Conservation (phyloP, 2,888 invertebrate species). For the Bibio marci region DNA sequence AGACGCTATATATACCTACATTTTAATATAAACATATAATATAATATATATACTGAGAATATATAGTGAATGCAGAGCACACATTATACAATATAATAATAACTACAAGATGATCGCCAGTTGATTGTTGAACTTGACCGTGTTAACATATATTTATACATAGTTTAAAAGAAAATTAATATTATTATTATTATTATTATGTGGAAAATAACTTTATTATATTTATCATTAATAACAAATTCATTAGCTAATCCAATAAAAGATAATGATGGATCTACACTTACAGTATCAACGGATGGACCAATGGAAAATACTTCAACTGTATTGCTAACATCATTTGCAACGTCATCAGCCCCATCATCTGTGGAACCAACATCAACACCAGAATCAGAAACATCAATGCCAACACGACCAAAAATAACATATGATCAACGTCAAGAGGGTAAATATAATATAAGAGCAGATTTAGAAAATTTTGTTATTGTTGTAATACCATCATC, state of each 20-base stretch:
- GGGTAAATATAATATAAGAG: constrained; percentile 54
- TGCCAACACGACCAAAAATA: constrained; percentile 16
- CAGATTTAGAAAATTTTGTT: constrained; percentile 57
- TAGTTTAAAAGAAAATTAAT: neutral
- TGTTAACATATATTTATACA: constrained; percentile 4
- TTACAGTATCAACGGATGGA: neutral
- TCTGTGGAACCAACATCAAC: constrained; percentile 7
- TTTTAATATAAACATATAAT: no score
- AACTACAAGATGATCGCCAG: constrained; percentile 2
- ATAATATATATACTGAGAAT: no score
- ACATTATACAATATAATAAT: no score
- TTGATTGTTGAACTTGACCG: constrained; percentile 8
- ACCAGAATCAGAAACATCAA: constrained; percentile 6
- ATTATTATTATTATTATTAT: neutral
- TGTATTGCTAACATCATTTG: neutral
- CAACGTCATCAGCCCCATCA: constrained; percentile 3
- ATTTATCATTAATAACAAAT: neutral
- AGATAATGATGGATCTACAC: neutral
- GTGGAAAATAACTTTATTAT: neutral
- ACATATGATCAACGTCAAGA: constrained; percentile 52
- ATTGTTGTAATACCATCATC: constrained; percentile 43
- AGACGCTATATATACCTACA: no score
- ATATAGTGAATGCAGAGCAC: no score
- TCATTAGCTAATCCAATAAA: neutral
- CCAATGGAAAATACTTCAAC: neutral